Base-by-base conservation (phyloP, 2,888 invertebrate genomes). In the Eubasilissa splendida region DNA sequence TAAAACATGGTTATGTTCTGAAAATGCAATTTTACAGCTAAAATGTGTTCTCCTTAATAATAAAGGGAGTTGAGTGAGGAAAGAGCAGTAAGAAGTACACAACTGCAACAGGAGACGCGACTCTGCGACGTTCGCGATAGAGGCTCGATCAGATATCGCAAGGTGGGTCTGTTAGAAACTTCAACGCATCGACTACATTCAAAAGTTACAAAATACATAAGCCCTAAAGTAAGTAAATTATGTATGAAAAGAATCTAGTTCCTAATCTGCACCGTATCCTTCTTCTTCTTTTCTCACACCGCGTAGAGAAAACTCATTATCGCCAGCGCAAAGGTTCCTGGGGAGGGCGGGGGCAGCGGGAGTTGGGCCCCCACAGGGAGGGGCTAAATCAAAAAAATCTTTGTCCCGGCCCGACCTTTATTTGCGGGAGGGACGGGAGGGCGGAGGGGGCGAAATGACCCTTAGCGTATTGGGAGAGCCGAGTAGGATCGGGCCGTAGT, bases 361-460 rank as follows among this genome's bases (percentile, higher is more conserved):
- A 54, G 76, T 7, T 5, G 53, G 56, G 33, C 70, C 12, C 11
- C 42, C 42, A 42, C 50, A n/a, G 58, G 33, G 68, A 12, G 70
- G 60, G 70, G 58, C 14, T 79, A 79, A 83, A 80, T 80, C 80
- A 83, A 83, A 83, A 82, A 82, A 82, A 83, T 80, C 80, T 83
- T 83, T 83, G 82, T 83, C 82, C 82, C 76, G 76, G 60, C 60
- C 75, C 74, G 77, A 82, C 82, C 82, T 78, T 82, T 82, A 80
- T 80, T 75, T 78, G 65, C 65, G 75, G 79, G 68, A 33, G 73
- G 60, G 60, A 42, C 63, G 65, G 59, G 58, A 58, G 63, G 59
- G 58, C 56, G 63, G 54, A 79, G 76, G 76, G 65, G 59, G 50
- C 68, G 76, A 58, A 54, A 50, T 79, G 74, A 60, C 56, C 56